Evolutionary conservation across 2,113 vertebrate genomes (phyloP).

Genomic region (Phainopepla nitens): DNA sequence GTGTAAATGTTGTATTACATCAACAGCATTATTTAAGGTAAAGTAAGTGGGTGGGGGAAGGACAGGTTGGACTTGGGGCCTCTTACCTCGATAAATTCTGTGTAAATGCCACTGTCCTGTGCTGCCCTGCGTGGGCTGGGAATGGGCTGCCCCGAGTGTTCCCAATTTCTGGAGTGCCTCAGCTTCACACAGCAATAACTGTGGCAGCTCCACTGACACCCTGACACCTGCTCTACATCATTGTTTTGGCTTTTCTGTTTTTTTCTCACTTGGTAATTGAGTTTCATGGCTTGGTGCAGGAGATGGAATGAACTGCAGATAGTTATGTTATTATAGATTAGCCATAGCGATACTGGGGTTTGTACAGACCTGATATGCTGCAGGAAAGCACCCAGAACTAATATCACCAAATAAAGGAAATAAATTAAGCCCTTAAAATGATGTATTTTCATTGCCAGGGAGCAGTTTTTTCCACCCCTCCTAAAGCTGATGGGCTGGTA

Average conservation of each 20-base stretch:
- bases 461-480: neutral
- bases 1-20: neutral
- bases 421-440: constrained; percentile 26
- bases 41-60: neutral
- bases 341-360: neutral
- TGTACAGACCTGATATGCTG: neutral
- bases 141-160: neutral
- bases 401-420: constrained; percentile 13
- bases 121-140: neutral
- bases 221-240: neutral
- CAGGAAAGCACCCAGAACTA: constrained; percentile 17
- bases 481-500: neutral
- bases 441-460: constrained; percentile 35
- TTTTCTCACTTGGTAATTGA: constrained; percentile 31
- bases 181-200: neutral
- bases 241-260: neutral
- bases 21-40: neutral
- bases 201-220: neutral
- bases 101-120: neutral
- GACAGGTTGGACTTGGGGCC: neutral
- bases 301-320: neutral
- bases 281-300: constrained; percentile 32
- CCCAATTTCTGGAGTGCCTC: neutral
- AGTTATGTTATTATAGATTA: constrained; percentile 31
- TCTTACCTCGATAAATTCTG: neutral